Percentiles rank a stretch among this genome's conserved stretches.
Evolutionary conservation across 2,888 invertebrate species (phyloP).

Genomic region (Pristionchus entomophagus): DNA sequence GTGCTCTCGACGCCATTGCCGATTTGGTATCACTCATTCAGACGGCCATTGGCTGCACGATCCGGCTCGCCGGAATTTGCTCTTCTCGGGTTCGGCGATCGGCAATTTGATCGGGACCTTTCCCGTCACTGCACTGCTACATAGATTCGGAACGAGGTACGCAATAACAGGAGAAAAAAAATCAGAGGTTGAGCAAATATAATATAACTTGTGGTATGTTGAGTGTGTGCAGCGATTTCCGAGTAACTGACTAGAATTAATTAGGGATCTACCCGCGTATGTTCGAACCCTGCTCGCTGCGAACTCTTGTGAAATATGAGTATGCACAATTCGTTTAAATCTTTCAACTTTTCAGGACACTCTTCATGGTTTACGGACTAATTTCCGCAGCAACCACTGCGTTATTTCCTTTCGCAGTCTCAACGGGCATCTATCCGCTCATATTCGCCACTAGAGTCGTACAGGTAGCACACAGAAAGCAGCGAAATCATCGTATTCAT

Average conservation of each 20-base stretch:
- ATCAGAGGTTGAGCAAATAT: too few species aligned
- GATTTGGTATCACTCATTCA: background rate
- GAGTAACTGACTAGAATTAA: conserved; percentile 67
- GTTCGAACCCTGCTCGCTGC: conserved; percentile 66
- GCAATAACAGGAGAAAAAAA: too few species aligned
- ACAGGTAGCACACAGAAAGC: too few species aligned
- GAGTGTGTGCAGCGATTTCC: conserved; percentile 41
- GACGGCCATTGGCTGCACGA: conserved; percentile 44
- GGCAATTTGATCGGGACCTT: conserved; percentile 47
- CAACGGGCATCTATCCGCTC: background rate
- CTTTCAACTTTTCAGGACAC: conserved; percentile 20
- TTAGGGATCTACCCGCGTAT: conserved; percentile 69
- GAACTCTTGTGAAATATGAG: conserved; percentile 37
- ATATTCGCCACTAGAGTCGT: conserved; percentile 17
- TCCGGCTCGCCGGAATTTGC: background rate
- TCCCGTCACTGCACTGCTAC: conserved; percentile 42
- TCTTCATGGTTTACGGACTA: conserved; percentile 42
- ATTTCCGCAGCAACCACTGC: conserved; percentile 23
- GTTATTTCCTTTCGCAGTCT: conserved; percentile 32
- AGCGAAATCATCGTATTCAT: too few species aligned
- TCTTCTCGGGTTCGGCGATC: conserved; percentile 41
- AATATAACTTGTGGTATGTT: too few species aligned
- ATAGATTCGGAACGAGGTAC: conserved; percentile 40
- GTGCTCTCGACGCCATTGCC: too few species aligned
- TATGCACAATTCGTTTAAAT: too few species aligned